A percentile compares a stretch with the other conserved stretches of the same genome.
Conservation (phyloP, 2,113 vertebrate genomes). For the Scalopus aquaticus region DNA sequence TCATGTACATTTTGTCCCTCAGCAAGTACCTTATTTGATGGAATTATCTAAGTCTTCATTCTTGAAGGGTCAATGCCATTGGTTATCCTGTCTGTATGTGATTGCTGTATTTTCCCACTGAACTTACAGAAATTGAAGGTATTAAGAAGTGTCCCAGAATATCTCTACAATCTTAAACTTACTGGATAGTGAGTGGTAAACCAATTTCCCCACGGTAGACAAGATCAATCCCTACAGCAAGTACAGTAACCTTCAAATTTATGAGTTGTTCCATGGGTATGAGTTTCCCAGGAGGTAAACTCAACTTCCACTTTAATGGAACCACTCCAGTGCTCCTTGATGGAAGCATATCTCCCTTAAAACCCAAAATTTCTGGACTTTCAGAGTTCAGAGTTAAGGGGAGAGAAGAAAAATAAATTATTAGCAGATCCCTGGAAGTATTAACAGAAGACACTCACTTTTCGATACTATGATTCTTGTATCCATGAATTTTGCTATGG, state of each 20-base stretch:
- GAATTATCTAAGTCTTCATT: not conserved
- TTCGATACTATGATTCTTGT: not conserved
- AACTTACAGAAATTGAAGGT: constrained; percentile 1
- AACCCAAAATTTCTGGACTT: not conserved
- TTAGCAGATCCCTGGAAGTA: not conserved
- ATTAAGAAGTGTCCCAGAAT: not conserved
- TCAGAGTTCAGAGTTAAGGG: not conserved
- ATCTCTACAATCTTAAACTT: not conserved
- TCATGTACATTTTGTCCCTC: not conserved
- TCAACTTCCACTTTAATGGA: not conserved
- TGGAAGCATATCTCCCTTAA: not conserved
- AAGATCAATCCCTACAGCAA: not conserved
- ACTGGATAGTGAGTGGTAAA: not conserved
- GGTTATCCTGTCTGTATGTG: not conserved
- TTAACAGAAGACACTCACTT: not conserved
- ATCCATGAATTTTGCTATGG: not conserved
- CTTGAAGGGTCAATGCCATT: not conserved
- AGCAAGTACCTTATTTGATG: not conserved
- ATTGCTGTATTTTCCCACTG: not conserved
- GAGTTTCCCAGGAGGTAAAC: not conserved
- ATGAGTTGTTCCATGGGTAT: not conserved
- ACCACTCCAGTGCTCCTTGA: not conserved
- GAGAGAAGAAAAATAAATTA: not conserved
- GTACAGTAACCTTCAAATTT: not conserved
- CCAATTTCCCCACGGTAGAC: not conserved